Base-by-base conservation (phyloP, 2,113 vertebrate species). In the Microtus pennsylvanicus region DNA sequence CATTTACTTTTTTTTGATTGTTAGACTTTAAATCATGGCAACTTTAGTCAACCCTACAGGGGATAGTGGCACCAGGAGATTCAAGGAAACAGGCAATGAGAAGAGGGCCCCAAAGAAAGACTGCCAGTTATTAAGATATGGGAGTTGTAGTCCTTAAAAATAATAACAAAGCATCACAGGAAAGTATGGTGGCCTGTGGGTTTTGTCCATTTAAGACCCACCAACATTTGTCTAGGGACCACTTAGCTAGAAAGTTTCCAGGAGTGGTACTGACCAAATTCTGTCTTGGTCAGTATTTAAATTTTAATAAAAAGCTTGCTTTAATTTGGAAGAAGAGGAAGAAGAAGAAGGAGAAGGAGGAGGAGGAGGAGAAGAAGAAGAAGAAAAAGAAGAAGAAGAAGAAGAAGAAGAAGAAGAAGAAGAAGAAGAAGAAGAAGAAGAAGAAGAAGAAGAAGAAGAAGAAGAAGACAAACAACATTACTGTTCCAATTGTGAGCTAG, bases 341-440 rank as follows among this genome's bases (percentile, higher is more conserved):
- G 22, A 2, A 58, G 55, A 0, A 58, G 55, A 0, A 58, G 55
- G 1, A 58, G 55, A 0, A 58, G 55, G 5, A 58, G 5, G 1
- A 58, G 17, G 5, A 55, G 4, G 0, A 55, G 55, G 16, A 17
- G 16, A 0, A 55, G 55, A 0, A 55, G 55, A 0, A 55, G 52
- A 17, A 55, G 52, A 5, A 55, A 14, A 1, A 55, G 17, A 19
- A 58, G 55, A 5, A 55, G 52, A 5, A 55, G 55, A 4, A 55
- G 52, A 4, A 55, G 14, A 55, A 55, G 52, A 17, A 55, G 17
- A 19, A 58, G 55, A 17, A 55, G 55, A 17, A 55, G 55, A 17
- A 55, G 55, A 17, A 55, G 55, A 17, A 55, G 55, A 17, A 55
- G 55, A 17, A 55, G 55, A 17, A 55, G 52, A 17, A 55, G 52